A percentile compares a stretch with the other conserved stretches of the same genome.
phyloP scores from a whole-genome alignment of 2,888 invertebrate genomes.

The Salticus scenicus region DNA sequence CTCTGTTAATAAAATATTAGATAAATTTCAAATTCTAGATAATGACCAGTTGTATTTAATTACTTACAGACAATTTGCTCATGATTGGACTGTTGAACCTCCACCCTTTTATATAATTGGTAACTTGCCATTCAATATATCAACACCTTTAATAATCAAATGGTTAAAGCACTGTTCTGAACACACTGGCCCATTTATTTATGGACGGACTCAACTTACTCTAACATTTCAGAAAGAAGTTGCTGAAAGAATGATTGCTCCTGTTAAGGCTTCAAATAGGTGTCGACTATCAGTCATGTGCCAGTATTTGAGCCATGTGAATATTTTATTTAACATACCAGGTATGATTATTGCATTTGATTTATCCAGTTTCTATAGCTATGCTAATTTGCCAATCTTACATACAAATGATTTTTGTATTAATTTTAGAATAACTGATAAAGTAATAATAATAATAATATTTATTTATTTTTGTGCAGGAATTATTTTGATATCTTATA shows the following conservation, averaged over 20 bases:
- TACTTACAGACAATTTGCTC: constrained; percentile 51
- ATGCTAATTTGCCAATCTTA: no score
- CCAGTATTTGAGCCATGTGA: constrained; percentile 91
- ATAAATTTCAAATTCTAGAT: no score
- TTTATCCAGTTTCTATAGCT: no score
- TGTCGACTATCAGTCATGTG: constrained; percentile 95
- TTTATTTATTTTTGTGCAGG: no score
- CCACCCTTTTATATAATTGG: constrained; percentile 88
- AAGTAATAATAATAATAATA: no score
- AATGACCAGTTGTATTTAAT: no score
- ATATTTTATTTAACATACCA: constrained; percentile 89
- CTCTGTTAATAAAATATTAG: no score
- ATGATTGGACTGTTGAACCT: constrained; percentile 71
- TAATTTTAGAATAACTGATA: no score
- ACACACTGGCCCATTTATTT: constrained; percentile 82
- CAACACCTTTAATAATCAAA: constrained; percentile 92
- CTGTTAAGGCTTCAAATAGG: constrained; percentile 82
- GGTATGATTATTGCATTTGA: constrained; percentile 78
- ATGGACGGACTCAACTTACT: constrained; percentile 90
- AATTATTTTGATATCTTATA: no score
- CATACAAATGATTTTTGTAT: no score
- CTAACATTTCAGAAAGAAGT: constrained; percentile 99
- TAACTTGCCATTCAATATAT: constrained; percentile 96
- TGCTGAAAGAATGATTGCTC: constrained; percentile 91
- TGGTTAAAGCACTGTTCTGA: constrained; percentile 82